These are phyloP conservation scores for Telenomus remus DNA, from an alignment of 1,140 invertebrate species.

Conservation along the genomic window DNA sequence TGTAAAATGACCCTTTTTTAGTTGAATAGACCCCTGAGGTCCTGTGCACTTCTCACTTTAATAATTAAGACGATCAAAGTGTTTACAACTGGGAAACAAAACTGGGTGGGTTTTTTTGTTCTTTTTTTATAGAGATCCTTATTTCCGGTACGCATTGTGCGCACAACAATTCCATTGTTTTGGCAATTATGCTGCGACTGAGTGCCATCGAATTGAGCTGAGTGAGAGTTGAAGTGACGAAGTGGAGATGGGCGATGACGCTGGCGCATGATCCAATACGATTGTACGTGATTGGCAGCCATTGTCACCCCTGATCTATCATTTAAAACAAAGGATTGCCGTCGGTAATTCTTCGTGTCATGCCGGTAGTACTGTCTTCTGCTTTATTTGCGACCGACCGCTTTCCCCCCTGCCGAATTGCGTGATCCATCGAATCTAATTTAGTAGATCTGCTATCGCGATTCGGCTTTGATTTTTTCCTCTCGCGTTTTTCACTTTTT, in stretches of 20 bases:
- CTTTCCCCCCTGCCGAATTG: conserved; percentile 20
- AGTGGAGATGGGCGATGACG: conserved; percentile 47
- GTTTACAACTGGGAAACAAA: conserved; percentile 20
- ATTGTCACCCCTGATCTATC: conserved; percentile 60
- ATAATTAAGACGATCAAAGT: conserved; percentile 25
- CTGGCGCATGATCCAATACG: conserved; percentile 49
- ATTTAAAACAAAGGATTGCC: conserved; percentile 57
- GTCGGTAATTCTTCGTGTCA: conserved; percentile 52
- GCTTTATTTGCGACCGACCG: conserved; percentile 43
- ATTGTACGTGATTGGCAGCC: conserved; percentile 62
- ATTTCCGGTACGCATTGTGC: conserved; percentile 36
- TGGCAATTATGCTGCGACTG: conserved; percentile 51
- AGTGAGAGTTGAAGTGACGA: conserved; percentile 31
- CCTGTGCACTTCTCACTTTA: conserved; percentile 1
- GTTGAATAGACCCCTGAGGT: conserved; percentile 3
- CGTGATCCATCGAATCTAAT: conserved; percentile 34
- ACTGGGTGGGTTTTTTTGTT: conserved; percentile 18
- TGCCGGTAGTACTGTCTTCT: conserved; percentile 51
- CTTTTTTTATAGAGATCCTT: conserved; percentile 28
- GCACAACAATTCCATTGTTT: conserved; percentile 55
- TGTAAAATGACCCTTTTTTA: conserved; percentile 16
- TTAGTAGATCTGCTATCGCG: conserved; percentile 6
- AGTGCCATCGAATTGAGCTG: conserved; percentile 30
- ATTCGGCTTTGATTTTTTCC: conserved; percentile 17
- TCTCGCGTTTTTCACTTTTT: conserved; percentile 1